A percentile compares a stretch with the other conserved stretches of the same genome.
Conservation (phyloP, 2,113 vertebrate species). For the Actenoides lindsayi region DNA sequence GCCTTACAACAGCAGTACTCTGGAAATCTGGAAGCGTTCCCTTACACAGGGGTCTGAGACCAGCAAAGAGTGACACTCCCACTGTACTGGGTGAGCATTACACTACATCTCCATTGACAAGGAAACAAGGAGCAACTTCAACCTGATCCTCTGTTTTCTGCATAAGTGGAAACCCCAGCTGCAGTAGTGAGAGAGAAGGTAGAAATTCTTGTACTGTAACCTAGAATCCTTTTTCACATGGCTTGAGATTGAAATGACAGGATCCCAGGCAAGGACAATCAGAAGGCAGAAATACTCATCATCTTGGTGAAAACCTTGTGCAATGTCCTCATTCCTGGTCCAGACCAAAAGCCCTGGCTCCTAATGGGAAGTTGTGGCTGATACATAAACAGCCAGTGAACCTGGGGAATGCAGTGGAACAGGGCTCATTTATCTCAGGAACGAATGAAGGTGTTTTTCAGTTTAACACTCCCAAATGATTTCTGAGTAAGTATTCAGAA, state of each 20-base stretch:
- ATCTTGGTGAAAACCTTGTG: not conserved
- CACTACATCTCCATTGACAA: not conserved
- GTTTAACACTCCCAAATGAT: not conserved
- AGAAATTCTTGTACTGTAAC: not conserved
- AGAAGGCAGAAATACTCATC: not conserved
- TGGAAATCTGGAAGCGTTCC: not conserved
- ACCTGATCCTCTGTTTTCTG: not conserved
- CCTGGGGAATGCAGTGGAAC: not conserved
- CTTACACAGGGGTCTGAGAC: not conserved
- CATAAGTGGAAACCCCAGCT: not conserved
- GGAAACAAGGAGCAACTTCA: not conserved
- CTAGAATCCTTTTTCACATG: not conserved
- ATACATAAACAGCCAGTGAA: not conserved
- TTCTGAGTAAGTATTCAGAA: not conserved
- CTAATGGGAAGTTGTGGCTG: not conserved
- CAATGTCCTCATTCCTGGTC: not conserved
- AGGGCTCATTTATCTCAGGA: not conserved
- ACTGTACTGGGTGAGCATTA: not conserved
- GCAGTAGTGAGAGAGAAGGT: not conserved
- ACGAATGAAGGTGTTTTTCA: not conserved
- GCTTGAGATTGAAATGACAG: not conserved
- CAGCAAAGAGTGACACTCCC: not conserved
- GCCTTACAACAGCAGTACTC: not conserved
- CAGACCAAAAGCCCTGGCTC: not conserved
- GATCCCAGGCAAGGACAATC: not conserved